These are phyloP conservation scores for Ammodytes marinus DNA, from an alignment of 2,113 vertebrate species.

Conservation along the genomic window DNA sequence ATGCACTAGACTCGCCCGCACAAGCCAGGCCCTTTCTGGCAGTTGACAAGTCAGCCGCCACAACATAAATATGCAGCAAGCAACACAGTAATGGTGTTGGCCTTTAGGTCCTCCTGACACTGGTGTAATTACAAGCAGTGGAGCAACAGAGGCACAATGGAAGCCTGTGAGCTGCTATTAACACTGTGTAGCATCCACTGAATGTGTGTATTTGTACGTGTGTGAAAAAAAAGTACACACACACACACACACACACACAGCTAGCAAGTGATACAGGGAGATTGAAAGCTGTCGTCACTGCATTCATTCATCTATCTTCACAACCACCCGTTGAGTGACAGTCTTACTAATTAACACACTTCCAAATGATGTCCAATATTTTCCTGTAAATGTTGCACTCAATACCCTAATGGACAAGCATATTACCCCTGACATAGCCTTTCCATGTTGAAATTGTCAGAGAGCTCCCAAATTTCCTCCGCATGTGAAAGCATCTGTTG, in stretches of 20 bases:
- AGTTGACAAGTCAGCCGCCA: neutral
- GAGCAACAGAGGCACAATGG: conserved; percentile 34
- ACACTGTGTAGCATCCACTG: conserved; percentile 21
- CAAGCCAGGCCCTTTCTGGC: conserved; percentile 9
- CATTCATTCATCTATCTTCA: conserved; percentile 27
- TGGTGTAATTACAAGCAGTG: conserved; percentile 37
- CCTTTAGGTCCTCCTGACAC: conserved; percentile 17
- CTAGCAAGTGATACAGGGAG: neutral
- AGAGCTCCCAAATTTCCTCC: conserved; percentile 26
- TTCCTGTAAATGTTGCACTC: neutral
- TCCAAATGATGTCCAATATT: neutral
- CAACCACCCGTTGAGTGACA: conserved; percentile 10
- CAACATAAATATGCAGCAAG: conserved; percentile 20
- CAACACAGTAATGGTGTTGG: conserved; percentile 11
- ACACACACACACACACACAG: conserved; percentile 1
- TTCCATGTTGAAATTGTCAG: conserved; percentile 15
- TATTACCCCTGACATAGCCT: conserved; percentile 10
- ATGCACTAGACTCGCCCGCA: neutral
- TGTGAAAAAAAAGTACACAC: neutral
- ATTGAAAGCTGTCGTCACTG: conserved; percentile 16
- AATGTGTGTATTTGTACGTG: conserved; percentile 3
- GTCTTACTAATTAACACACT: conserved; percentile 18
- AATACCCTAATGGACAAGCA: neutral
- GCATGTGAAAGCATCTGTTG: conserved; percentile 58
- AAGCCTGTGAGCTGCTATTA: conserved; percentile 44